Base-by-base conservation (phyloP, 2,797 vertebrate species). In the Pachyuromys duprasi region DNA sequence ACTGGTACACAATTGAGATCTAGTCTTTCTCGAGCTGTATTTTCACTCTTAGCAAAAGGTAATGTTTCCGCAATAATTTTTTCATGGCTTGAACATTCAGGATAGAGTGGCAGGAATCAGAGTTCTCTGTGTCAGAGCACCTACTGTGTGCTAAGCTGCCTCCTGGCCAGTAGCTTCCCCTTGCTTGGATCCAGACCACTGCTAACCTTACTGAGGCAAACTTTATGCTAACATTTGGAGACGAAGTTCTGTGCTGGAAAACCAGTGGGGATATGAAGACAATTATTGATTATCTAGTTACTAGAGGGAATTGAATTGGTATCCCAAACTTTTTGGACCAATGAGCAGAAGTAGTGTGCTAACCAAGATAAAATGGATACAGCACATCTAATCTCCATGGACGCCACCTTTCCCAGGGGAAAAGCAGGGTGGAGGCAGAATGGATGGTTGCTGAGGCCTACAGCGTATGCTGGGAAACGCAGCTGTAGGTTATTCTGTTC, bases 281-380 rank as follows among this genome's bases (percentile, higher is more conserved):
- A 11, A 18, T 79, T 55, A 33, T 72, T 94, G 53, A 72, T 91
- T 96, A 36, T 89, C 20, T 75, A 70, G 70, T 96, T 95, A 82
- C 24, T 42, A 49, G 79, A 74, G 86, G 65, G 22, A 60, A 67
- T 78, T 90, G 91, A 45, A 86, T 18, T 49, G 8, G 53, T 8
- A 4, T n/a, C n/a, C 28, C 22, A 83, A 31, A 83, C 15, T 63
- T 74, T 94, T 79, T 11, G n/a, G 78, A 86, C 12, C 36, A 39
- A 57, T 90, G 57, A 83, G 20, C 36, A 78, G 60, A 75, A 94
- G 74, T 42, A 24, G 13, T 90, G 24, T 94, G n/a, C 45, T 95
- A 24, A 86, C 90, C 11, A 24, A 28, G 72, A 2, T 88, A 31
- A 11, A 65, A 75, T n/a, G 17, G 1, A 76, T 74, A 9, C 20